Percentiles rank a stretch among this genome's conserved stretches.
These are phyloP conservation scores for Linyphia triangularis DNA, from an alignment of 2,888 invertebrate species.

Conservation along the genomic window DNA sequence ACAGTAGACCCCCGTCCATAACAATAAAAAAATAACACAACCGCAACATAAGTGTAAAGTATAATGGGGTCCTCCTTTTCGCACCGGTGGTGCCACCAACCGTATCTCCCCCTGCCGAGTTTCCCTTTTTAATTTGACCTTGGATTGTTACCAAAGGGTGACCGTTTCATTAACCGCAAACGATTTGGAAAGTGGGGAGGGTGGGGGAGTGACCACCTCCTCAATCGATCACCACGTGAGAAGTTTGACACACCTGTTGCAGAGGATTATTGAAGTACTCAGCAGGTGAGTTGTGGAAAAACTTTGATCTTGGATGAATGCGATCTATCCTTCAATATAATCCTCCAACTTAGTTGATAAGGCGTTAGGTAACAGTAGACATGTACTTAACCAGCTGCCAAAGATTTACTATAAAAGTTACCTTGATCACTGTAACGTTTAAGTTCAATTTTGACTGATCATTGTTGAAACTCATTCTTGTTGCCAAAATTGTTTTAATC, in stretches of 20 bases:
- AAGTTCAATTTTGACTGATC: too few relatives aligned
- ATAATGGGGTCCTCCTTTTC: slow-evolving; percentile 50
- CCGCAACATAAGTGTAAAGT: background rate
- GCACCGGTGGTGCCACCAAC: slow-evolving; percentile 20
- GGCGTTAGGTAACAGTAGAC: too few relatives aligned
- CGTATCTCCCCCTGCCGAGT: slow-evolving; percentile 15
- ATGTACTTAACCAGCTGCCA: too few relatives aligned
- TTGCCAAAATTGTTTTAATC: too few relatives aligned
- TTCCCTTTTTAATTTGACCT: slow-evolving; percentile 42
- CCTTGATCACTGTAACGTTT: too few relatives aligned
- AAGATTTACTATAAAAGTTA: too few relatives aligned
- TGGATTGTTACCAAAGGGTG: slow-evolving; percentile 30
- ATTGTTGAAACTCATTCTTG: too few relatives aligned
- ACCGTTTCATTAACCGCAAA: slow-evolving; percentile 43
- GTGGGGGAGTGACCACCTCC: slow-evolving; percentile 3
- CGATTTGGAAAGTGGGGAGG: background rate
- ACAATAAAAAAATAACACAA: background rate
- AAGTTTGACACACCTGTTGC: background rate
- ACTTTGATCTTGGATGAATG: too few relatives aligned
- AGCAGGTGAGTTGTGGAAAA: too few relatives aligned
- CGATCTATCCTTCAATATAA: too few relatives aligned
- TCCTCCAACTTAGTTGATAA: too few relatives aligned
- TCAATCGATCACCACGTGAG: background rate
- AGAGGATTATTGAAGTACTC: background rate
- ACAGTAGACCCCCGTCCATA: slow-evolving; percentile 1